These are phyloP conservation scores for Sebastes cheni DNA, from an alignment of 2,797 vertebrate species.

Conservation along the genomic window DNA sequence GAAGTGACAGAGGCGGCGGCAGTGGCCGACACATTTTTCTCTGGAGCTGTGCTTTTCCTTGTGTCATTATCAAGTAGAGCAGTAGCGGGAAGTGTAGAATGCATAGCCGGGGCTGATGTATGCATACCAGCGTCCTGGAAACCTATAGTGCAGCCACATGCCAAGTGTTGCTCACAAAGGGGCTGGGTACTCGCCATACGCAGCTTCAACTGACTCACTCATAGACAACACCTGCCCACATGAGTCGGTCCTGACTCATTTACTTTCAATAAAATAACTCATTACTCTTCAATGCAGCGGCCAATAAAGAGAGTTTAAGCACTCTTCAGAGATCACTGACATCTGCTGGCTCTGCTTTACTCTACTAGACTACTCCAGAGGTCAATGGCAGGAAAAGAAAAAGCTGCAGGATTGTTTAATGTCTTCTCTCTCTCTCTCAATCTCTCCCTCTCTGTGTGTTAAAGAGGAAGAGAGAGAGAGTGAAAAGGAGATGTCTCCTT, in stretches of 20 bases:
- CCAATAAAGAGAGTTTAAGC: conserved; percentile 17
- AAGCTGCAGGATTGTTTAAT: conserved; percentile 17
- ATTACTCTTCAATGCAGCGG: background rate
- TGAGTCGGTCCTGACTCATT: conserved; percentile 36
- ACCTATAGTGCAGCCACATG: conserved; percentile 38
- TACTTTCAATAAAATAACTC: conserved; percentile 38
- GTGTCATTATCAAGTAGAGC: conserved; percentile 58
- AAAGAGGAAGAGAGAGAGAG: conserved; percentile 1
- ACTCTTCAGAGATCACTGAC: conserved; percentile 29
- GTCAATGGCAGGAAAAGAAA: conserved; percentile 21
- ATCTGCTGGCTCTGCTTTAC: conserved; percentile 10
- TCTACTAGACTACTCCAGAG: background rate
- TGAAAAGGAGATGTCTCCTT: conserved; percentile 37
- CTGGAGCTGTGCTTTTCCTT: conserved; percentile 27
- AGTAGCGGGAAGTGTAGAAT: conserved; percentile 54
- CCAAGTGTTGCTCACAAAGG: conserved; percentile 45
- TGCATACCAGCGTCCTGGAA: conserved; percentile 52
- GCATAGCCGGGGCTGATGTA: conserved; percentile 42
- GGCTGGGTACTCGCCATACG: conserved; percentile 1
- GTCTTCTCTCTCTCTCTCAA: conserved; percentile 1
- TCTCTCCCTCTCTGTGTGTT: background rate
- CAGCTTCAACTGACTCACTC: conserved; percentile 39
- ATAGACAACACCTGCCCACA: conserved; percentile 25
- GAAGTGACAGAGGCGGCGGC: conserved; percentile 52
- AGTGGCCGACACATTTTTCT: conserved; percentile 40